A percentile compares a stretch with the other conserved stretches of the same genome.
Conservation (phyloP, 2,888 invertebrate species). For the Desoria tigrina region DNA sequence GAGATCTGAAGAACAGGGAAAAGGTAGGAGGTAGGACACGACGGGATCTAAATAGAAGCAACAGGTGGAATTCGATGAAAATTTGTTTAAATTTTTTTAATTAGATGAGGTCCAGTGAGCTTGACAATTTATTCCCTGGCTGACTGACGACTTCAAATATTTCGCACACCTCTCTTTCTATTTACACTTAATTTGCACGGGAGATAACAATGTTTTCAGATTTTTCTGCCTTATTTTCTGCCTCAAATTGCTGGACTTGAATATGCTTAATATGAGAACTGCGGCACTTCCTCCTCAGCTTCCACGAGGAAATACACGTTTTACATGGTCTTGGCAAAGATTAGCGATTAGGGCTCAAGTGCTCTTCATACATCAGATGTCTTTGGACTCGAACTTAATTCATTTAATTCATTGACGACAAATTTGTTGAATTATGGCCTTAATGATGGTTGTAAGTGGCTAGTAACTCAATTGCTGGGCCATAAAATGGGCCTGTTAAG, state of each 20-base stretch:
- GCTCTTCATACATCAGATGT: too few relatives aligned
- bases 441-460: constrained; percentile 8
- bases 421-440: constrained; percentile 13
- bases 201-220: neutral
- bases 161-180: too few relatives aligned
- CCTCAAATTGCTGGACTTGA: neutral
- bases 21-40: too few relatives aligned
- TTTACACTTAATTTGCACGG: too few relatives aligned
- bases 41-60: constrained; percentile 26
- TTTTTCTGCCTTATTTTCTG: neutral
- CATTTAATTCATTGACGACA: constrained; percentile 1
- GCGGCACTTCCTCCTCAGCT: neutral
- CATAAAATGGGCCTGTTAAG: constrained; percentile 13
- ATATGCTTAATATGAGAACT: too few relatives aligned
- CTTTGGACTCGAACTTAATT: too few relatives aligned
- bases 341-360: too few relatives aligned
- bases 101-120: constrained; percentile 17
- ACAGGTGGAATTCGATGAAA: constrained; percentile 46
- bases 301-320: constrained; percentile 11
- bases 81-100: constrained; percentile 24
- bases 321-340: constrained; percentile 14
- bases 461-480: constrained; percentile 10
- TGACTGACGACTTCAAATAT: too few relatives aligned
- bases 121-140: neutral
- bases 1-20: too few relatives aligned